These are phyloP conservation scores for Menidia menidia DNA, from an alignment of 2,797 vertebrate species.

Conservation along the genomic window DNA sequence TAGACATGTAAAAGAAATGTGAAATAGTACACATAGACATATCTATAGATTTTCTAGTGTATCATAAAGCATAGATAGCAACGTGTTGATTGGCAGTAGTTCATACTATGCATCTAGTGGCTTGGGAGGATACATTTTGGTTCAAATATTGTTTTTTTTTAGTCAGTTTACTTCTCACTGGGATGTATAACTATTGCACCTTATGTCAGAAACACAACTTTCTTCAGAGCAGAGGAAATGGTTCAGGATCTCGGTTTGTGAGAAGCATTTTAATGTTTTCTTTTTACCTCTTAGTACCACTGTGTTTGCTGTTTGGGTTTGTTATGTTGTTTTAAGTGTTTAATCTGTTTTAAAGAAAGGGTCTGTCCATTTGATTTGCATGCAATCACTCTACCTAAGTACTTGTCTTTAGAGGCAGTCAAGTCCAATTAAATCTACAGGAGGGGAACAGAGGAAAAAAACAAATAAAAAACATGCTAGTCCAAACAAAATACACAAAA, in stretches of 20 bases:
- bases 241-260: background rate
- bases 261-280: background rate
- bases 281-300: background rate
- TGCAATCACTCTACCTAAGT: background rate
- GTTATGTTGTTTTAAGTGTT: background rate
- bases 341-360: background rate
- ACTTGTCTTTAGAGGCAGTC: background rate
- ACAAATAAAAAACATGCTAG: background rate
- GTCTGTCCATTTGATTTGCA: background rate
- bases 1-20: conserved; percentile 42
- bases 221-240: background rate
- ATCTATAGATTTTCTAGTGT: conserved; percentile 48
- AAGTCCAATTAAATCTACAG: background rate
- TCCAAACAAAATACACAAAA: background rate
- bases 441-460: background rate
- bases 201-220: background rate
- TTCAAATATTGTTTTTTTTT: background rate
- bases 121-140: background rate
- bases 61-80: conserved; percentile 58
- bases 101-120: background rate
- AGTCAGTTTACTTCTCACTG: background rate
- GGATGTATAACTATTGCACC: background rate
- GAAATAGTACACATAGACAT: conserved; percentile 34
- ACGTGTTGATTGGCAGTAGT: conserved; percentile 48
- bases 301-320: background rate